Conservation (phyloP, 1,140 invertebrate genomes). For the Lordiphosa stackelbergi region DNA sequence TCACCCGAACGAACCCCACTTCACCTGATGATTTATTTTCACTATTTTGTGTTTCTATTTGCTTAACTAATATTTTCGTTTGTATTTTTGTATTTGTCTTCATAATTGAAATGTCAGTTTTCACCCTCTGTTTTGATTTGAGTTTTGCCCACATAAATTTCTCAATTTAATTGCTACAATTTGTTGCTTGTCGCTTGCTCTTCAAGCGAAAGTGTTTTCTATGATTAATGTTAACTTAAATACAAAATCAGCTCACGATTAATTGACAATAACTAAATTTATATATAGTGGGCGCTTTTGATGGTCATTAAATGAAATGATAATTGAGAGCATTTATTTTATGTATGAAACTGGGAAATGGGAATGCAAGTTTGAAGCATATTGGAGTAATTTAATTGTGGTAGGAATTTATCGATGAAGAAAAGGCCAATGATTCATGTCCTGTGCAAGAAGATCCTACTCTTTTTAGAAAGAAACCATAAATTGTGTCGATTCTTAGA, state of each 20-base stretch:
- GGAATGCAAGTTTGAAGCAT: no score
- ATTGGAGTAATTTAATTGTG: no score
- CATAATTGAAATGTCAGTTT: conserved; percentile 46
- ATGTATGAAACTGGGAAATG: no score
- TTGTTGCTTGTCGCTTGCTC: conserved; percentile 32
- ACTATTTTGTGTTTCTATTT: conserved; percentile 4
- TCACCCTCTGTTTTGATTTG: conserved; percentile 3
- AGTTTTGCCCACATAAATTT: conserved; percentile 44
- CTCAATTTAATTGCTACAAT: conserved; percentile 50
- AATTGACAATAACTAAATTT: conserved; percentile 42
- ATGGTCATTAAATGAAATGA: conserved; percentile 33
- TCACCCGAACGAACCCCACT: conserved; percentile 19
- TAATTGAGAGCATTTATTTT: neutral
- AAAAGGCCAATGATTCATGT: no score
- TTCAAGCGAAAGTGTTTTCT: conserved; percentile 52
- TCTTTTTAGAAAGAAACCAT: no score
- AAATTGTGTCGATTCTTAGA: no score
- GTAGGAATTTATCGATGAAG: no score
- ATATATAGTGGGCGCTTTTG: conserved; percentile 26
- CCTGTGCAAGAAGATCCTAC: no score
- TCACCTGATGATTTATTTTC: conserved; percentile 2
- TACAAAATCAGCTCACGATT: conserved; percentile 46
- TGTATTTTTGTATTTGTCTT: conserved; percentile 1
- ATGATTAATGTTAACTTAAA: conserved; percentile 47
- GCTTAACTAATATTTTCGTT: conserved; percentile 31